Evolutionary conservation across 2,888 invertebrate species (phyloP).

Genomic region (Coecobrya sp.): DNA sequence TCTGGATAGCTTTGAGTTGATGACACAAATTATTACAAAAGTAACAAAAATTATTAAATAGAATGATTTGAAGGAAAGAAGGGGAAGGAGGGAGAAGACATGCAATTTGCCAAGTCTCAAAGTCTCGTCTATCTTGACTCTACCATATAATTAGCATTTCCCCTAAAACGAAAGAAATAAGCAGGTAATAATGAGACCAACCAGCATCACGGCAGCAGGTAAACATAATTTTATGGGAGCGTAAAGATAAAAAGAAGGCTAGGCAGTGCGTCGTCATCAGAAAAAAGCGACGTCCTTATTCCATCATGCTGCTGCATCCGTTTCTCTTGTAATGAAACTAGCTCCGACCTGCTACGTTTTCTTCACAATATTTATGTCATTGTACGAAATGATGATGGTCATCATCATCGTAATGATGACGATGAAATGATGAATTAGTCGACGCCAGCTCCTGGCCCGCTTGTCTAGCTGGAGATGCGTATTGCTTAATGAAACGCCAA

Average conservation of each 20-base stretch:
- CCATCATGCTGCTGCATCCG: background rate
- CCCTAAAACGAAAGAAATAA: conserved; percentile 20
- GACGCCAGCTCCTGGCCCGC: conserved; percentile 46
- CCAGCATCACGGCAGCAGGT: background rate
- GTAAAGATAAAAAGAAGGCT: conserved; percentile 28
- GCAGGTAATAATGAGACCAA: conserved; percentile 73
- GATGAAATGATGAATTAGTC: conserved; percentile 64
- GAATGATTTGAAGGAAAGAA: conserved; percentile 70
- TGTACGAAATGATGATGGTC: conserved; percentile 57
- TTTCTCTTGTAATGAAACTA: background rate
- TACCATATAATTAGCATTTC: conserved; percentile 79
- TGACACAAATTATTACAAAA: conserved; percentile 66
- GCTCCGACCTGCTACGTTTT: conserved; percentile 2
- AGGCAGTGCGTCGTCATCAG: conserved; percentile 64
- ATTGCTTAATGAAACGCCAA: conserved; percentile 25
- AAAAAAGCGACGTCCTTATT: background rate
- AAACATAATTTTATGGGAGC: background rate
- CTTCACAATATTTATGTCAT: conserved; percentile 69
- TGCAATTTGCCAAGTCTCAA: conserved; percentile 85
- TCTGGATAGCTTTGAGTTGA: conserved; percentile 38
- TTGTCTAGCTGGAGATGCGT: background rate
- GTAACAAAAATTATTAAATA: conserved; percentile 71
- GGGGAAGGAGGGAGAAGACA: conserved; percentile 78
- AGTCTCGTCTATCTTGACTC: conserved; percentile 39
- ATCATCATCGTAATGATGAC: conserved; percentile 54